Percentiles rank a stretch among this genome's conserved stretches.
These are phyloP conservation scores for Dromas ardeola DNA, from an alignment of 2,113 vertebrate species.

Conservation along the genomic window DNA sequence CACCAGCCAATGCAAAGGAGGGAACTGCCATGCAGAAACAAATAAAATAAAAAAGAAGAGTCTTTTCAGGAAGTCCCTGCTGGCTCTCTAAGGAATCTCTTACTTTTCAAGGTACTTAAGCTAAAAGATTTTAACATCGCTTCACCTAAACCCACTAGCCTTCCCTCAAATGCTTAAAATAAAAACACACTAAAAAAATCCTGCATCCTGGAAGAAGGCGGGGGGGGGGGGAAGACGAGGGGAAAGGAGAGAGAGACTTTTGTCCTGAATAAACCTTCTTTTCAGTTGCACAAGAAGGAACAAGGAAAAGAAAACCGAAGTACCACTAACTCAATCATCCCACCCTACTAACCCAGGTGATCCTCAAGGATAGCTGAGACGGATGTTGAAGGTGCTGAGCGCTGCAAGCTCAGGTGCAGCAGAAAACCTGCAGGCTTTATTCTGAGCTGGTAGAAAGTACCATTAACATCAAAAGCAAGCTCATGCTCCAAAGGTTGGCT, in stretches of 20 bases:
- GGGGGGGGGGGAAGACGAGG: too few species aligned
- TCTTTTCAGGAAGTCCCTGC: conserved; percentile 2
- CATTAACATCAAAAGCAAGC: neutral
- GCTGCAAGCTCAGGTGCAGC: neutral
- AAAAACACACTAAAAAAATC: neutral
- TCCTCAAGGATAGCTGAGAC: neutral
- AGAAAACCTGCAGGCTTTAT: neutral
- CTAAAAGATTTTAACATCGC: neutral
- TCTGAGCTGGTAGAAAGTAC: neutral
- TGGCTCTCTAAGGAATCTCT: neutral
- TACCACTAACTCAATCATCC: neutral
- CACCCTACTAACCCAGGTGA: neutral
- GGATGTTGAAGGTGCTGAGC: neutral
- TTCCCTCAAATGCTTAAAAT: neutral
- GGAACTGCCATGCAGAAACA: conserved; percentile 67
- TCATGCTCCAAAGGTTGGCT: neutral
- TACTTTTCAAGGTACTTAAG: conserved; percentile 9
- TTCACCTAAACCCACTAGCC: neutral
- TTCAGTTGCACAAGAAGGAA: neutral
- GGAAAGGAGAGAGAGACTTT: neutral
- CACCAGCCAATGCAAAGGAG: conserved; percentile 60
- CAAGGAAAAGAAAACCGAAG: neutral
- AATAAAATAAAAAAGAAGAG: conserved; percentile 25
- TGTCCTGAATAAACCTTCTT: neutral
- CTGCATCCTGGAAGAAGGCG: neutral